Conservation (phyloP, 2,888 invertebrate species). For the Leptinotarsa rubiginosa region DNA sequence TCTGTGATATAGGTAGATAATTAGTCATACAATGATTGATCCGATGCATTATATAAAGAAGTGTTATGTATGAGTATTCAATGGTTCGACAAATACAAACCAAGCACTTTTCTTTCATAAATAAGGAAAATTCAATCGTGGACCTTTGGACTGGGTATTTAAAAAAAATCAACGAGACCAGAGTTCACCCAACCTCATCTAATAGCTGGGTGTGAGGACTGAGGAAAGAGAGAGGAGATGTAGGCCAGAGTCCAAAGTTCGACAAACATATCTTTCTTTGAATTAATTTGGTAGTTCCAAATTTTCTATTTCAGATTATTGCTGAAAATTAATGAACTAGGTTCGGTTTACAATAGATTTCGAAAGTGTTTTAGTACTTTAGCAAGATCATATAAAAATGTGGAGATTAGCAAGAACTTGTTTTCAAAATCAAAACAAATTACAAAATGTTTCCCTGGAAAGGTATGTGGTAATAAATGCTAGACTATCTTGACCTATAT, state of each 20-base stretch:
- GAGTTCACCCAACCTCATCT: background rate
- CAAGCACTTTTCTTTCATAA: no score
- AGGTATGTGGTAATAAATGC: slow-evolving; percentile 38
- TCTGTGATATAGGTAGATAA: no score
- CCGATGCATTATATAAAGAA: no score
- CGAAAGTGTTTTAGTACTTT: background rate
- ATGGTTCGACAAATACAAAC: no score
- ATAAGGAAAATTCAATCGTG: background rate
- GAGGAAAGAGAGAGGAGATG: background rate
- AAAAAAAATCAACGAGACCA: background rate
- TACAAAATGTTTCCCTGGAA: slow-evolving; percentile 39
- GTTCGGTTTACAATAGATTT: background rate
- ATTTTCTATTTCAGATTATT: slow-evolving; percentile 12
- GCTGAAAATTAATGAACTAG: slow-evolving; percentile 7
- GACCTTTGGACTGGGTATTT: background rate
- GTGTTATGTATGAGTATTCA: no score
- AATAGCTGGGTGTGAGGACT: background rate
- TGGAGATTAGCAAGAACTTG: slow-evolving; percentile 43
- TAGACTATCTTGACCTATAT: slow-evolving; percentile 19
- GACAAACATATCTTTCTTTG: background rate
- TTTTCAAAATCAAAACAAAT: slow-evolving; percentile 38
- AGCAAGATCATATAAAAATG: slow-evolving; percentile 31
- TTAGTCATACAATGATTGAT: no score
- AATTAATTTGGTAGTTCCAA: slow-evolving; percentile 9
- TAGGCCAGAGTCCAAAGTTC: slow-evolving; percentile 26